Evolutionary conservation across 2,888 invertebrate genomes (phyloP).

Genomic region (Girardia tigrina): DNA sequence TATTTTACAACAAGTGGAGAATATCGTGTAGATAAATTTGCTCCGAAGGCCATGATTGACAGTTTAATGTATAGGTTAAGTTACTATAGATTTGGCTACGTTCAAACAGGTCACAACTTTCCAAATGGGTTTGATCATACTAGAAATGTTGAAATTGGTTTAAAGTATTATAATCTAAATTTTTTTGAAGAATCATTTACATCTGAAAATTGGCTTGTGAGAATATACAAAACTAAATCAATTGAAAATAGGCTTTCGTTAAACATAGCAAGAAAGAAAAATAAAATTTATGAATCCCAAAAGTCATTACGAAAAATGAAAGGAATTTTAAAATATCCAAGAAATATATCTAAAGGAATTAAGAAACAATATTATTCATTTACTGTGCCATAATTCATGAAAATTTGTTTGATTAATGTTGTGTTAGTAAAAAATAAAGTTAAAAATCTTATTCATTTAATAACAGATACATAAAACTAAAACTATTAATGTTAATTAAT

Average conservation of each 20-base stretch:
- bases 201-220: slow-evolving; percentile 91
- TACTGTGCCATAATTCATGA: background rate
- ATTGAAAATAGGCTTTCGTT: slow-evolving; percentile 74
- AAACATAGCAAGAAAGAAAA: slow-evolving; percentile 62
- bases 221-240: slow-evolving; percentile 87
- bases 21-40: slow-evolving; percentile 84
- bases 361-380: background rate
- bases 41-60: slow-evolving; percentile 80
- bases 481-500: no score
- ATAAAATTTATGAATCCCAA: slow-evolving; percentile 44
- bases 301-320: slow-evolving; percentile 68
- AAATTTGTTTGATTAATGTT: background rate
- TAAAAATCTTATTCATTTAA: no score
- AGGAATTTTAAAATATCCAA: slow-evolving; percentile 75
- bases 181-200: slow-evolving; percentile 94
- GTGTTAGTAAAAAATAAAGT: background rate
- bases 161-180: slow-evolving; percentile 80
- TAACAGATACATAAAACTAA: no score
- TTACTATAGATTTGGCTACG: slow-evolving; percentile 77
- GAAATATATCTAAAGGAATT: slow-evolving; percentile 65
- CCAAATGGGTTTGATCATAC: slow-evolving; percentile 90
- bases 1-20: slow-evolving; percentile 62
- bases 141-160: slow-evolving; percentile 80
- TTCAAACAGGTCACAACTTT: slow-evolving; percentile 66
- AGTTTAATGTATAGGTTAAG: slow-evolving; percentile 97